Evolutionary conservation across 2,888 invertebrate species (phyloP).

Genomic region (Pristionchus arcanus): DNA sequence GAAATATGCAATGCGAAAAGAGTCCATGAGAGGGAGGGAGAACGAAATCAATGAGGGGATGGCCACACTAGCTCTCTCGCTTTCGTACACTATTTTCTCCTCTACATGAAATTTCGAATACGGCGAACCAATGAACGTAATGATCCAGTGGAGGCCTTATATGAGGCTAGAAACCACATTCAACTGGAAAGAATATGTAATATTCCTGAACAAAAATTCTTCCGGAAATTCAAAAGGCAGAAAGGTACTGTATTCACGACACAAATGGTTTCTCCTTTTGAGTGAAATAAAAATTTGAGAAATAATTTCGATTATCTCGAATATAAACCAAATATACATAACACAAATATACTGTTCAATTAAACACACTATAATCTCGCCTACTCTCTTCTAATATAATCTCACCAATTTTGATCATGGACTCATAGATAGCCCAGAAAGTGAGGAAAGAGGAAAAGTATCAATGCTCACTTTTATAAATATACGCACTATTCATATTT

Average conservation of each 20-base stretch:
- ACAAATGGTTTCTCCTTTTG: background rate
- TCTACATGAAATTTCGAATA: background rate
- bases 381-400: too few relatives aligned
- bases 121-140: background rate
- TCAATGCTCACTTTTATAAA: too few relatives aligned
- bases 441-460: too few relatives aligned
- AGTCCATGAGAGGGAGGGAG: background rate
- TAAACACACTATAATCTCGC: too few relatives aligned
- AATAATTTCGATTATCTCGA: too few relatives aligned
- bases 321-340: too few relatives aligned
- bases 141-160: background rate
- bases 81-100: background rate
- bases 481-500: too few relatives aligned
- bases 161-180: too few relatives aligned
- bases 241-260: background rate
- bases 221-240: background rate
- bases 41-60: constrained; percentile 23
- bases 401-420: too few relatives aligned
- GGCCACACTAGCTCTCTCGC: background rate
- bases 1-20: background rate
- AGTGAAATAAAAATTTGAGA: too few relatives aligned
- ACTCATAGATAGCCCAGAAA: too few relatives aligned
- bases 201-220: background rate
- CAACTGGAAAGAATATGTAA: background rate
- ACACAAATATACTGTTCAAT: too few relatives aligned